Base-by-base conservation (phyloP, 2,113 vertebrate species). In the Buteo buteo region DNA sequence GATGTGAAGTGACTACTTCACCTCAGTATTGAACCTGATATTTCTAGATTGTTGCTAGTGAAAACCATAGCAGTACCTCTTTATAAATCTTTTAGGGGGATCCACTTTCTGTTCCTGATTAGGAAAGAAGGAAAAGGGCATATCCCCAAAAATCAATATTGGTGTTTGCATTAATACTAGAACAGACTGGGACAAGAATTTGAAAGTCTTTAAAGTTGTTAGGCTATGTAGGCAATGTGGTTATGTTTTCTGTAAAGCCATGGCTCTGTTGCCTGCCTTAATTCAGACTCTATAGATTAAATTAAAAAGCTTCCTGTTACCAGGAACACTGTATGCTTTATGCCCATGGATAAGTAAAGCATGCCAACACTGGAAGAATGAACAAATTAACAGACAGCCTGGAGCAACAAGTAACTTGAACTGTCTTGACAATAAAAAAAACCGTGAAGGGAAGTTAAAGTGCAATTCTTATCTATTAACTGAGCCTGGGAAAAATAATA, bases 361-460 rank as follows among this genome's bases (percentile, higher is more conserved):
- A 82, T 72, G 87, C 87, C 90, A 93, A 55, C 61, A 76, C 38
- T 45, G 38, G 73, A 96, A 90, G 44, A 89, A 96, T 76, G 94
- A 97, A 87, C 61, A 95, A 96, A 97, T 94, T 96, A 96, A 92
- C 49, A 80, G 83, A 82, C 54, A 71, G 57, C 83, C 95, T 88
- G 16, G 31, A 93, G 76, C 94, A 94, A 96, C 93, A 86, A 96
- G 59, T 91, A 94, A 95, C 83, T 97, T 14, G 38, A 94, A 97
- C 81, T 95, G 70, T 92, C 91, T 90, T 95, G 78, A 91, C 84
- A 95, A 96, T 82, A 73, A 90, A 96, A 94, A 94, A 96, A 93
- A n/a, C 22, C 40, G 40, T 25, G 85, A 93, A 89, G 44, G 62
- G 61, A 94, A 93, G 82, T 82, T 88, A 90, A 96, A 96, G 90